These are phyloP conservation scores for Dendrophyllia cribrosa DNA, from an alignment of 64 coral and sea anemone species.

Conservation along the genomic window DNA sequence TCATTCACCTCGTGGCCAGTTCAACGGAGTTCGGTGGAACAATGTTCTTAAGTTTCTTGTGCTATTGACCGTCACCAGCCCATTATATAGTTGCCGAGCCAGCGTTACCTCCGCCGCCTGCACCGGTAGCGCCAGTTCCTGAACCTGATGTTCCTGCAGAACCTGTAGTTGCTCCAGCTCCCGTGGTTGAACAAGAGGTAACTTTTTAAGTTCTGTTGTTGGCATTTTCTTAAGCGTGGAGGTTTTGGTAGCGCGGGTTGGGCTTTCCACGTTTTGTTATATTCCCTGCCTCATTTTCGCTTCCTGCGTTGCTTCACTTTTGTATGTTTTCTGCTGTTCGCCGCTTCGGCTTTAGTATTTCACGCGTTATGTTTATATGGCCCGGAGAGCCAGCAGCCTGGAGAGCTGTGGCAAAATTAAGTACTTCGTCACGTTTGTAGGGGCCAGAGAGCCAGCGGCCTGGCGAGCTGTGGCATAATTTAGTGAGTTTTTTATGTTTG, in stretches of 20 bases:
- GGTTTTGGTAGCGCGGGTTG: neutral
- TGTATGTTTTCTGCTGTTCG: neutral
- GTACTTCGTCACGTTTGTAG: neutral
- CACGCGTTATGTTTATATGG: neutral
- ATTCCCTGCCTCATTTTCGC: neutral
- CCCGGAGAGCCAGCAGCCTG: neutral
- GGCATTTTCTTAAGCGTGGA: neutral
- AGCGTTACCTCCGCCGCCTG: neutral
- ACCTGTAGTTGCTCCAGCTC: neutral
- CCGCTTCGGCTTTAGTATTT: neutral
- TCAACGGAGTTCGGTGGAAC: no score
- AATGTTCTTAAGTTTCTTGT: no score
- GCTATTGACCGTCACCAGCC: neutral
- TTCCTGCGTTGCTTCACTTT: neutral
- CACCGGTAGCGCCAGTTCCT: constrained; percentile 19
- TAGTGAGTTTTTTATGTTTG: neutral
- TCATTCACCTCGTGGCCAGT: no score
- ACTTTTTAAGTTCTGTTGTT: no score
- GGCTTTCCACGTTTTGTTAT: neutral
- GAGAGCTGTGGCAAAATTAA: neutral
- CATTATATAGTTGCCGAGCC: neutral
- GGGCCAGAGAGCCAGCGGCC: neutral
- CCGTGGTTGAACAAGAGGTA: neutral
- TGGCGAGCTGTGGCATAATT: neutral
- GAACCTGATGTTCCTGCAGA: neutral